Conservation (phyloP, 2,113 vertebrate genomes). For the Oenanthe oenanthe region DNA sequence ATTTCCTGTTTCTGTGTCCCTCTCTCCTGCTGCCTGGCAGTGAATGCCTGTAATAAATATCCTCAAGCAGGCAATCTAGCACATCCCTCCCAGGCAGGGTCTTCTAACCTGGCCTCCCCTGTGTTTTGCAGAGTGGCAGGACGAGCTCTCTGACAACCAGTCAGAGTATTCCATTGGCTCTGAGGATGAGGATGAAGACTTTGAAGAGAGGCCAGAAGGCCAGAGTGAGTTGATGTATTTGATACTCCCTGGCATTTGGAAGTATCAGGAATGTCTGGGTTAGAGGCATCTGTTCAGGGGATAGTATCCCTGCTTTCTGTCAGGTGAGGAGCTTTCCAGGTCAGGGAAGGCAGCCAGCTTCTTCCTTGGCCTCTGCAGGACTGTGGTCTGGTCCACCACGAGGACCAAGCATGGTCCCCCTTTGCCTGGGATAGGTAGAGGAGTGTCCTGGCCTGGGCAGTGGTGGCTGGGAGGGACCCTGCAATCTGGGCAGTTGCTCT, state of each 20-base stretch:
- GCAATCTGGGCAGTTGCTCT: background rate
- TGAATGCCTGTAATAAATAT: too few relatives aligned
- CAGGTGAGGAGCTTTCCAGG: background rate
- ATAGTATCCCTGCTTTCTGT: background rate
- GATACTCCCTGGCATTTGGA: background rate
- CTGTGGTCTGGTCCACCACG: background rate
- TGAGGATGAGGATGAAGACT: conserved; percentile 98
- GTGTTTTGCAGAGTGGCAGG: conserved; percentile 89
- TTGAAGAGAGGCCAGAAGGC: conserved; percentile 97
- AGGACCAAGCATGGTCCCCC: background rate
- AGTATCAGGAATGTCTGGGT: background rate
- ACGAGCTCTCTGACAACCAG: conserved; percentile 97
- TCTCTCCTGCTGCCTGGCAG: background rate
- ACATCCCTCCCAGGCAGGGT: background rate
- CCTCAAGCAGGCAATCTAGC: accelerated
- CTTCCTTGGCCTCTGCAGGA: background rate
- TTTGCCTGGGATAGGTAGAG: background rate
- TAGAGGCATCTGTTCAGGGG: background rate
- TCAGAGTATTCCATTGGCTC: conserved; percentile 98
- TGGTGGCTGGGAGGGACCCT: background rate
- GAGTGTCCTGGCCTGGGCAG: too few relatives aligned
- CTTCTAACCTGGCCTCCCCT: background rate
- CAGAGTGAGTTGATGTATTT: conserved; percentile 71
- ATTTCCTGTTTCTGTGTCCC: background rate
- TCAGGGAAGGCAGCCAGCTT: background rate